Evolutionary conservation across 2,888 invertebrate genomes (phyloP), one percentile per base, ranked within the genome.

Genomic region (Vandiemenella viatica): DNA sequence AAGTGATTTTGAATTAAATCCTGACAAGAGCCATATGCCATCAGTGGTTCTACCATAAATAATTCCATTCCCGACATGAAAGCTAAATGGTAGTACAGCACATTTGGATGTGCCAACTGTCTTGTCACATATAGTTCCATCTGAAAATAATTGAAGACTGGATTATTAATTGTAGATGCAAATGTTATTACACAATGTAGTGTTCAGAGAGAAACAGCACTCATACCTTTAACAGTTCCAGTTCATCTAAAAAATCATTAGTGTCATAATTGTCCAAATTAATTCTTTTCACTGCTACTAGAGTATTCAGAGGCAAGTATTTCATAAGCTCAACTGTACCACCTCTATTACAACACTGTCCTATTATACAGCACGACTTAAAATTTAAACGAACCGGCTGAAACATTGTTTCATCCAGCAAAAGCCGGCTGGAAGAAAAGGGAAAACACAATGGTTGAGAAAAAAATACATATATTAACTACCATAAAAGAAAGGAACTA

Each of bases 21-120:
- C 51, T 80, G 73, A 60, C 88, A 86, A 1, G 90, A 90, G 3
- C 90, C 86, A 62, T 80, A 86, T 20, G 79, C 81, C 83, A 89
- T 85, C 8, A 88, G 70, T 0, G 90, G 90, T 56, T 83, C 80
- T 15, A 90, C 76, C 5, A 85, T 76, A 66, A 81, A 86, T 23
- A 92, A 70, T 62, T 87, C 82, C 49, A 76, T 75, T n/a, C 79
- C 80, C 50, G 75, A 73, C 1, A 89, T 82, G 67, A 90, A 91
- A 4, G 84, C 77, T 23, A 80, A 78, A 55, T 80, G 68, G 62
- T 83, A 82, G 20, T 80, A 78, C 40, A 89, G 70, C 47, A 92
- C 76, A 64, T 88, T 85, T 4, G 77, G 74, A 66, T 91, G 90
- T 55, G 80, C 77, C 16, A 91, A 69, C 61, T 86, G 84, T 54